Evolutionary conservation across 1,140 invertebrate genomes (phyloP).

Genomic region (Pseudomyrmex pallidus): DNA sequence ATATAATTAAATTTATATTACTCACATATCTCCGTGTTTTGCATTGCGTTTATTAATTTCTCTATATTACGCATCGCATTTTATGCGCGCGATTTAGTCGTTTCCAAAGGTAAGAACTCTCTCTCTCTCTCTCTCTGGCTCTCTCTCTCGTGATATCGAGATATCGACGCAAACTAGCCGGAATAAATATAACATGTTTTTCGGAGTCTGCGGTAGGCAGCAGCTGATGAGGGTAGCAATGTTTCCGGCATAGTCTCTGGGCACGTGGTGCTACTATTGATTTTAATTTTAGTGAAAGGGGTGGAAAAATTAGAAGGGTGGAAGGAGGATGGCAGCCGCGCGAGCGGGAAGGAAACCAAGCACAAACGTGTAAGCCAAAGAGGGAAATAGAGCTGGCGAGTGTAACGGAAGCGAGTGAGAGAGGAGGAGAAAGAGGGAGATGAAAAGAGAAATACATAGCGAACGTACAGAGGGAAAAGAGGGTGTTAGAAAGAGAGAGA

Average conservation of each 20-base stretch:
- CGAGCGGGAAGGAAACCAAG: conserved; percentile 64
- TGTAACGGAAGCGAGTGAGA: conserved; percentile 40
- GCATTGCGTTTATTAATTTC: neutral
- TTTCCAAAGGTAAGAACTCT: conserved; percentile 16
- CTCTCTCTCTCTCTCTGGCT: no score
- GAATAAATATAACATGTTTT: conserved; percentile 57
- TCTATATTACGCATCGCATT: neutral
- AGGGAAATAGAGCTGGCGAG: conserved; percentile 44
- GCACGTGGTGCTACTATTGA: conserved; percentile 86
- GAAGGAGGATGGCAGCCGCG: conserved; percentile 79
- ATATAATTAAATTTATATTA: conserved; percentile 25
- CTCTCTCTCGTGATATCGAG: conserved; percentile 49
- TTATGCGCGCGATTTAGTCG: neutral
- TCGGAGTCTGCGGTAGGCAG: conserved; percentile 73
- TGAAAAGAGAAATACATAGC: neutral
- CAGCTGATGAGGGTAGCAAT: conserved; percentile 79
- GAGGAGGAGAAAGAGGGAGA: conserved; percentile 31
- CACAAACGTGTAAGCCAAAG: conserved; percentile 59
- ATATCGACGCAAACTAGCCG: conserved; percentile 57
- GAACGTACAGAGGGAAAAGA: conserved; percentile 11
- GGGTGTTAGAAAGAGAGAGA: neutral
- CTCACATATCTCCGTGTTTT: neutral
- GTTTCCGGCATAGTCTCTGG: conserved; percentile 82
- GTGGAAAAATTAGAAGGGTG: conserved; percentile 86
- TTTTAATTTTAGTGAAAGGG: conserved; percentile 86